Base-by-base conservation (phyloP, 1,140 invertebrate species). In the Diachasma alloeum region DNA sequence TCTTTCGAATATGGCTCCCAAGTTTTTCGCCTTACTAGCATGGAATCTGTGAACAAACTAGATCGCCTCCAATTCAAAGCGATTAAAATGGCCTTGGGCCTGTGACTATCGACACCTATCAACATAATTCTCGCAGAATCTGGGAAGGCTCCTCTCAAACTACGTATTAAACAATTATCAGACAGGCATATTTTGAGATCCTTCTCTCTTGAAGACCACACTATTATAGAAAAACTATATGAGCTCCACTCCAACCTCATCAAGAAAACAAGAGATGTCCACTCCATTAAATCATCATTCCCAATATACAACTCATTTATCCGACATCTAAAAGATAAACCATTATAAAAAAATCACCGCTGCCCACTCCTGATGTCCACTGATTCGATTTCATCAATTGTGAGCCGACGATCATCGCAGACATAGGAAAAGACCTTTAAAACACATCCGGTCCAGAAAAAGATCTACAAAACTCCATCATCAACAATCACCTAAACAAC, bases 41-140 rank as follows among this genome's bases (percentile, higher is more conserved):
- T 42, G 11, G 11, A 42, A 42, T 42, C 39, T 42, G 5, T 42
- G 39, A n/a, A 11, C 11, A 42, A 42, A 42, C 39, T 42, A 42
- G 39, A 42, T 8, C 39, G 39, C 5, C 11, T 42, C 6, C 39
- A 42, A 42, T 42, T 8, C 39, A 42, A 11, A 42, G 39, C 39
- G 11, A 42, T 42, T 42, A 5, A 11, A 8, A 5, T 42, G 6
- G 39, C 39, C 5, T 11, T 42, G 11, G 39, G 39, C 11, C 11
- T 42, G 5, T 11, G 39, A 42, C 39, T 8, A 42, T 42, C 72
- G 3, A 73, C 72, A 11, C 72, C 72, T 11, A 59, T 37, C 10
- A 73, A 73, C 22, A 31, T 73, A 19, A 59, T 73, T 4, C 31
- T 73, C 0, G 53, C 72, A 37, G 72, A 73, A 63, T 26, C 72